These are phyloP conservation scores for Anas platyrhynchos DNA, from an alignment of 2,113 vertebrate genomes.

Conservation along the genomic window DNA sequence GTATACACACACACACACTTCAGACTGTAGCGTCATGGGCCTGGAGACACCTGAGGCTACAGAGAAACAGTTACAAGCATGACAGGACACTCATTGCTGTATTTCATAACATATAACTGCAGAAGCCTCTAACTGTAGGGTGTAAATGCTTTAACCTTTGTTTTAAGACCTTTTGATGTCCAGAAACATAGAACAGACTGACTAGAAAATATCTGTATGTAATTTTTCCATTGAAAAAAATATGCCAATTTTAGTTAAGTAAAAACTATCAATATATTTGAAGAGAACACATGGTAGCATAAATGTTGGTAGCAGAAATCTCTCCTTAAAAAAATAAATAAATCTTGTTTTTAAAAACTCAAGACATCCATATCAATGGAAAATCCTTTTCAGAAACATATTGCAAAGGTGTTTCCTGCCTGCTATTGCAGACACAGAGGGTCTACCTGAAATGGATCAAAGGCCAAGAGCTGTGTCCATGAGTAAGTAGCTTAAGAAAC, in stretches of 20 bases:
- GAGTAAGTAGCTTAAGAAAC: background rate
- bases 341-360: background rate
- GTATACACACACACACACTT: background rate
- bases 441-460: background rate
- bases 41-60: background rate
- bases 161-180: background rate
- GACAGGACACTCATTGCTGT: too few species aligned
- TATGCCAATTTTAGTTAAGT: background rate
- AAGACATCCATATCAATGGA: background rate
- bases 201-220: background rate
- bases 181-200: background rate
- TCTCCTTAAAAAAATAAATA: background rate
- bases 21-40: background rate
- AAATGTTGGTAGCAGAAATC: background rate
- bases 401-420: background rate
- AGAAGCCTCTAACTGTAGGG: background rate
- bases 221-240: background rate
- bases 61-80: background rate
- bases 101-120: background rate
- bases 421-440: background rate
- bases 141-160: constrained; percentile 30
- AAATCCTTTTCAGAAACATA: background rate
- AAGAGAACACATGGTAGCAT: background rate
- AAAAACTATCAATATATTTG: background rate
- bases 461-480: background rate